Evolutionary conservation across 2,797 vertebrate species (phyloP).

Genomic region (Scarus forsteni): DNA sequence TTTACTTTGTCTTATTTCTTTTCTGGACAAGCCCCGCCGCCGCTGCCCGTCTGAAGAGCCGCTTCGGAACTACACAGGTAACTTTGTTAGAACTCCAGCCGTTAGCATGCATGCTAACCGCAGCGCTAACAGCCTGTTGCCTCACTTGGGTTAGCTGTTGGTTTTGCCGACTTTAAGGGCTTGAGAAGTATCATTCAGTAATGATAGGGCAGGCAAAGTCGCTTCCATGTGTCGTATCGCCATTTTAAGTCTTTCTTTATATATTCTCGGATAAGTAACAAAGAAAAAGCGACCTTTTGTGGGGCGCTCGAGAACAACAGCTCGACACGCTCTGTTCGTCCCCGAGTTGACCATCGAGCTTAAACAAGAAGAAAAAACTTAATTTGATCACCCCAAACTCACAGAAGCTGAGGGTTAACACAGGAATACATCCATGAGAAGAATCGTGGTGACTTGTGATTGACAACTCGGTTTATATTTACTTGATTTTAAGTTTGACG

Average conservation of each 20-base stretch:
- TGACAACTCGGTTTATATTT: neutral
- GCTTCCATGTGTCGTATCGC: accelerated
- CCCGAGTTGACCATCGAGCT: conserved; percentile 35
- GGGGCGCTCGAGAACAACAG: conserved; percentile 69
- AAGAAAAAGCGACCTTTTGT: conserved; percentile 39
- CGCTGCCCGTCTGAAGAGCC: conserved; percentile 38
- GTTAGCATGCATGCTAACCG: conserved; percentile 76
- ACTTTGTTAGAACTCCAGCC: conserved; percentile 78
- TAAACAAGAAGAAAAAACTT: conserved; percentile 8
- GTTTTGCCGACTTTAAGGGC: conserved; percentile 20
- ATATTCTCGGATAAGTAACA: conserved; percentile 6
- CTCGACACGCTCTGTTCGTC: conserved; percentile 57
- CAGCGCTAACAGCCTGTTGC: conserved; percentile 51
- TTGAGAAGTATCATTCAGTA: neutral
- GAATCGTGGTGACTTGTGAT: accelerated
- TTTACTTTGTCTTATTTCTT: conserved; percentile 15
- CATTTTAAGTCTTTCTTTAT: neutral
- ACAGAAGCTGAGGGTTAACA: accelerated
- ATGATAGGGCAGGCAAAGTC: accelerated
- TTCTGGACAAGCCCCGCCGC: conserved; percentile 49
- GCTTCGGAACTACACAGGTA: conserved; percentile 76
- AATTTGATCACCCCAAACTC: neutral
- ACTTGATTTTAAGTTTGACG: conserved; percentile 8
- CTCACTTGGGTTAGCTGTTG: conserved; percentile 22
- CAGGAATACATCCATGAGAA: accelerated